Percentiles rank a stretch among this genome's conserved stretches.
Conservation (phyloP, 2,113 vertebrate species). For the Neofelis nebulosa region DNA sequence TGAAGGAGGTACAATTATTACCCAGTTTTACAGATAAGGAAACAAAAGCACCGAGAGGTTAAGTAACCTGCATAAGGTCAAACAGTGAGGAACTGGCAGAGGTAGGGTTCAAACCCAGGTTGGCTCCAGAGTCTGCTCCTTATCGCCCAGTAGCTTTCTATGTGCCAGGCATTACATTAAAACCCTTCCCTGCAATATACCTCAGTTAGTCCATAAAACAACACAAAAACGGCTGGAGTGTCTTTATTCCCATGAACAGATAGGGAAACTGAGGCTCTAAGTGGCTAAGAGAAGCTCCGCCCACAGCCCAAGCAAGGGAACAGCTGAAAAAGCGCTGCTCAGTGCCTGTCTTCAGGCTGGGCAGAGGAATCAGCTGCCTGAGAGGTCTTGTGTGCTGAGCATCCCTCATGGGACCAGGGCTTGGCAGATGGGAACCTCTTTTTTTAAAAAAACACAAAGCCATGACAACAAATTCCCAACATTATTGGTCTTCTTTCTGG, state of each 20-base stretch:
- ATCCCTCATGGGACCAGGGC: background rate
- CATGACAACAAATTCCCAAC: constrained; percentile 80
- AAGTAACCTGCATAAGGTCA: background rate
- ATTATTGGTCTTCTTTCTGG: constrained; percentile 81
- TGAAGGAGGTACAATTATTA: background rate
- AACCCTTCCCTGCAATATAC: background rate
- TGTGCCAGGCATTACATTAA: no score
- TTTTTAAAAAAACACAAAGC: background rate
- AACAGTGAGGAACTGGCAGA: background rate
- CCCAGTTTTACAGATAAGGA: background rate
- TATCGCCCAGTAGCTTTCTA: background rate
- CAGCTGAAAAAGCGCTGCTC: fast-evolving
- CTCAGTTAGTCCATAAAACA: background rate
- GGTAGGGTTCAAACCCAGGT: background rate
- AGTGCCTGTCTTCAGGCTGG: background rate
- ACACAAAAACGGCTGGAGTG: background rate
- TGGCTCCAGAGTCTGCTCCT: background rate
- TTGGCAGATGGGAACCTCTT: background rate
- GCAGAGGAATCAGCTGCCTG: background rate
- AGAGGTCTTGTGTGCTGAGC: background rate
- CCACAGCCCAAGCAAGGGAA: background rate
- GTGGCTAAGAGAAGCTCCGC: background rate
- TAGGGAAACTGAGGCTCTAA: background rate
- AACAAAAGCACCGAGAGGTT: background rate
- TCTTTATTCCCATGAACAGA: background rate